Conservation (phyloP, 2,797 vertebrate species). For the Poeciliopsis turneri region DNA sequence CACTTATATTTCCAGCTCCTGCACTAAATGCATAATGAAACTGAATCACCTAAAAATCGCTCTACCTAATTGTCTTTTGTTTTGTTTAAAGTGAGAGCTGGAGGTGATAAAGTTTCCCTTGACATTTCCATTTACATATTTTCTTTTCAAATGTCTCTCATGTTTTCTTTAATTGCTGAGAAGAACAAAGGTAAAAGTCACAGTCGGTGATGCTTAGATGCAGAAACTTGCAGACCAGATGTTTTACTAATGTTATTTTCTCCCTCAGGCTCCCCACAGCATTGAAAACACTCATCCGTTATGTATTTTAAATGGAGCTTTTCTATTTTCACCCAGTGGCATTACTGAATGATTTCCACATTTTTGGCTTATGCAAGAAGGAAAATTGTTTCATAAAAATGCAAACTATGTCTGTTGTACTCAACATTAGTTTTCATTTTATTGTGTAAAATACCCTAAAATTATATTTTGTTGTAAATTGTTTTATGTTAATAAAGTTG, state of each 20-base stretch:
- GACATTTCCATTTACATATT: conserved; percentile 41
- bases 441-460: background rate
- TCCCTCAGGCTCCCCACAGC: background rate
- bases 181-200: conserved; percentile 39
- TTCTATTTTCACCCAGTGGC: background rate
- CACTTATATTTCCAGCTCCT: conserved; percentile 29
- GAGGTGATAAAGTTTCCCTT: conserved; percentile 22
- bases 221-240: conserved; percentile 7
- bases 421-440: background rate
- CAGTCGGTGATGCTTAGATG: conserved; percentile 5
- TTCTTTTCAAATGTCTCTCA: conserved; percentile 28
- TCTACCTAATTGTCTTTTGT: conserved; percentile 24
- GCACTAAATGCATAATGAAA: conserved; percentile 33
- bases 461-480: background rate
- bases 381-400: background rate
- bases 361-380: background rate
- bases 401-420: background rate
- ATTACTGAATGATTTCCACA: background rate
- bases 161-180: conserved; percentile 39
- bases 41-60: conserved; percentile 2
- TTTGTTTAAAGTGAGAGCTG: conserved; percentile 32
- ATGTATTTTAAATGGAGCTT: background rate
- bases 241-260: conserved; percentile 1
- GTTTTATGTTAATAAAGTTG: background rate
- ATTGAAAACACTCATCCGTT: background rate